phyloP scores from a whole-genome alignment of 2,888 invertebrate species.

The Anarsia innoxiella region DNA sequence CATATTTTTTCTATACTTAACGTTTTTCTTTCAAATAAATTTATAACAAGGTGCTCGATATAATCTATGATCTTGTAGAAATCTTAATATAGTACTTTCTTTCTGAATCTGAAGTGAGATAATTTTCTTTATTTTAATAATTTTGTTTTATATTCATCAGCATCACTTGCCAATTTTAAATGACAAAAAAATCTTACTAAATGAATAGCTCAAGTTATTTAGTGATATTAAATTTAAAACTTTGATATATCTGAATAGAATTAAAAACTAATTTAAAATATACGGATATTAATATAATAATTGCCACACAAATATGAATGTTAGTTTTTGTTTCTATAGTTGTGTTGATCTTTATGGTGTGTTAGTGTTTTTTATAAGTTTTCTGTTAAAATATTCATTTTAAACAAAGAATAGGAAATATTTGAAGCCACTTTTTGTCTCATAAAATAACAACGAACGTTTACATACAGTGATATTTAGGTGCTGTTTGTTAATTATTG shows the following conservation, averaged over 20 bases:
- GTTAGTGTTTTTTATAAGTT: constrained; percentile 18
- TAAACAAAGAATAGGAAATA: not conserved
- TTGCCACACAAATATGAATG: constrained; percentile 3
- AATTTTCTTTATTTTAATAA: no score
- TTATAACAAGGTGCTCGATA: no score
- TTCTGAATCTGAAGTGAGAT: no score
- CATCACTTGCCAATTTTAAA: constrained; percentile 1
- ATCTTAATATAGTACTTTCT: no score
- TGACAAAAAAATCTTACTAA: not conserved
- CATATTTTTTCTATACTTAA: no score
- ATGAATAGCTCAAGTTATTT: constrained; percentile 24
- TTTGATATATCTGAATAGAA: constrained; percentile 17
- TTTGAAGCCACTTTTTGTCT: constrained; percentile 3
- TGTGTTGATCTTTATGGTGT: constrained; percentile 33
- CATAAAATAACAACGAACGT: constrained; percentile 40
- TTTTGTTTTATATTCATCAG: not conserved
- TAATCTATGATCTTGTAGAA: no score
- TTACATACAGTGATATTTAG: constrained; percentile 48
- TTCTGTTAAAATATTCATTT: not conserved
- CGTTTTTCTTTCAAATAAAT: no score
- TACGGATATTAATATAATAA: constrained; percentile 15
- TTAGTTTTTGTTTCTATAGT: constrained; percentile 7
- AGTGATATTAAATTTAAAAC: constrained; percentile 25
- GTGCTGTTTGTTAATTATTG: constrained; percentile 58
- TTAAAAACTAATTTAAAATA: constrained; percentile 20